These are phyloP conservation scores for Mya arenaria DNA, from an alignment of 1,140 invertebrate genomes.

Conservation along the genomic window DNA sequence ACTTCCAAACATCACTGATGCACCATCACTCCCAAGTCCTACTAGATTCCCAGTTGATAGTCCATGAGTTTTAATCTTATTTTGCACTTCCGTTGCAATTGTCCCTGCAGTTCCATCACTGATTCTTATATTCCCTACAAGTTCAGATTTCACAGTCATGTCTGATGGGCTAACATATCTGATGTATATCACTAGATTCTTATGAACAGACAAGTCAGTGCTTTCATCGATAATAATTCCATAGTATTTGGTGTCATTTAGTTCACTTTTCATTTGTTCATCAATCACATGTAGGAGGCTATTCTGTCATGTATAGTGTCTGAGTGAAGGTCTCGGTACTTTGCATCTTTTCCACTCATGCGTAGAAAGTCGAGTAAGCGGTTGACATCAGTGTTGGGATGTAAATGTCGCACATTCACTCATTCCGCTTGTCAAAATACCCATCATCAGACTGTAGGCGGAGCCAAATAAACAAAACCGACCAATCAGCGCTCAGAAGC, in stretches of 20 bases:
- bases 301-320: neutral
- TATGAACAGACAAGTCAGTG: slow-evolving; percentile 10
- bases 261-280: neutral
- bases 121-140: slow-evolving; percentile 4
- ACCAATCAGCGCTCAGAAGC: too few relatives aligned
- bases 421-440: too few relatives aligned
- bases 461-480: too few relatives aligned
- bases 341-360: neutral
- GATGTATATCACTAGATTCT: slow-evolving; percentile 27
- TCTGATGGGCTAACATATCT: neutral
- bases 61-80: neutral
- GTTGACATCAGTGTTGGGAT: slow-evolving; percentile 11
- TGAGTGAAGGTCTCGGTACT: neutral
- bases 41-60: neutral
- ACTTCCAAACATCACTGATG: slow-evolving; percentile 21
- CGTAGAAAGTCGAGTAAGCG: neutral
- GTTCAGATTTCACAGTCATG: neutral
- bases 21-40: slow-evolving; percentile 23
- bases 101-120: slow-evolving; percentile 18
- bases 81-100: slow-evolving; percentile 10
- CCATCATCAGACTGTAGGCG: too few relatives aligned
- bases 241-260: neutral
- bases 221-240: slow-evolving; percentile 12
- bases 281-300: neutral
- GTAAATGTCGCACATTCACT: too few relatives aligned